Conservation (phyloP, 1,140 invertebrate genomes). For the Drosophila ironensis region DNA sequence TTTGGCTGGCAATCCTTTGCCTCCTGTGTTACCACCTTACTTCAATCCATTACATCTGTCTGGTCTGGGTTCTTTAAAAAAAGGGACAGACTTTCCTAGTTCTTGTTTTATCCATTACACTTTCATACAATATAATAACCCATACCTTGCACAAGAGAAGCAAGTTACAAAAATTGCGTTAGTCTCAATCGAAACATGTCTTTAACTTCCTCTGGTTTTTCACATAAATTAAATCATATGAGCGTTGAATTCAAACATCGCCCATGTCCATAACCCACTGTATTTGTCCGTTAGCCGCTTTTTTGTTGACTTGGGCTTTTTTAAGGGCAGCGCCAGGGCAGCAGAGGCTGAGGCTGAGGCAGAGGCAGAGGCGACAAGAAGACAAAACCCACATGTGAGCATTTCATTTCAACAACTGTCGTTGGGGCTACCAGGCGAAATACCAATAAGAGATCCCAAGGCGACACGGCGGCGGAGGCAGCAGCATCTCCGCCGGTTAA, state of each 20-base stretch:
- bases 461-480: slow-evolving; percentile 26
- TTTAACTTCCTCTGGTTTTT: no score
- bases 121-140: no score
- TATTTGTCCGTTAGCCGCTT: not conserved
- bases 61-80: not conserved
- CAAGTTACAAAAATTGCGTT: no score
- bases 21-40: slow-evolving; percentile 27
- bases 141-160: no score
- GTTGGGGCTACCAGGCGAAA: slow-evolving; percentile 63
- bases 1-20: slow-evolving; percentile 29
- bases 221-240: no score
- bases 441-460: slow-evolving; percentile 51
- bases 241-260: no score
- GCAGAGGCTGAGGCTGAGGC: no score
- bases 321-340: slow-evolving; percentile 27
- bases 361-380: slow-evolving; percentile 49
- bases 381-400: slow-evolving; percentile 80
- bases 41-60: slow-evolving; percentile 1
- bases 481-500: slow-evolving; percentile 25
- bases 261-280: no score
- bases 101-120: no score
- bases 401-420: slow-evolving; percentile 81
- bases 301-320: slow-evolving; percentile 26
- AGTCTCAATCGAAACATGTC: no score
- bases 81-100: not conserved